Percentiles rank a stretch among this genome's conserved stretches.
phyloP scores from a whole-genome alignment of 2,888 invertebrate genomes.

The Sminthurinus aureus region DNA sequence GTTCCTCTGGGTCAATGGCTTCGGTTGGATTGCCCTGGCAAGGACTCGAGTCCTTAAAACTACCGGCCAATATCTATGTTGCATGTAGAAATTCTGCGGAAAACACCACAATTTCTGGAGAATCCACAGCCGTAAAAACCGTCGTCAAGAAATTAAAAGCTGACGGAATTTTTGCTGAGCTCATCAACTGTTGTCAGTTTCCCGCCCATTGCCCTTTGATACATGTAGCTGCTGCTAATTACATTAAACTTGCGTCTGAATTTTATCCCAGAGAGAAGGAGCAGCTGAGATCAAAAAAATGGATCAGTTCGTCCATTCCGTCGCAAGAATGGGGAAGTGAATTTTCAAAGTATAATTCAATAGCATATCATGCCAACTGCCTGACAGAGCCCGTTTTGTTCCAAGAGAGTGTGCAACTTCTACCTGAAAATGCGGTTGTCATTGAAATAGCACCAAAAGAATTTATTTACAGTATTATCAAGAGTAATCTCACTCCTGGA shows the following conservation, averaged over 20 bases:
- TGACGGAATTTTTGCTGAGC: slow-evolving; percentile 73
- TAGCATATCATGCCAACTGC: slow-evolving; percentile 13
- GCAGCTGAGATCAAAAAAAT: too few species aligned
- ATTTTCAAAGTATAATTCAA: neutral
- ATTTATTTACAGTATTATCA: slow-evolving; percentile 65
- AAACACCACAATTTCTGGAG: slow-evolving; percentile 93
- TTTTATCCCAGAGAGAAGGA: too few species aligned
- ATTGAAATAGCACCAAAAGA: too few species aligned
- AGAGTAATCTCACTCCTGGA: slow-evolving; percentile 66
- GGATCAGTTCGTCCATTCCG: too few species aligned
- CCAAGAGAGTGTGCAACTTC: slow-evolving; percentile 64
- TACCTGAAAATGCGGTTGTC: slow-evolving; percentile 68
- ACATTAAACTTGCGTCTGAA: too few species aligned
- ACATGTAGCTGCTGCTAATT: too few species aligned
- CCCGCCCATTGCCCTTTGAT: slow-evolving; percentile 60
- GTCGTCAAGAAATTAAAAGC: slow-evolving; percentile 72
- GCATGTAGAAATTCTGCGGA: slow-evolving; percentile 95
- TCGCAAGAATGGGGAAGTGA: slow-evolving; percentile 61
- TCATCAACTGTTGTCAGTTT: slow-evolving; percentile 64
- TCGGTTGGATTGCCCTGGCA: slow-evolving; percentile 65
- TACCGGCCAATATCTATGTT: slow-evolving; percentile 81
- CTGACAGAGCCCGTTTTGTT: slow-evolving; percentile 13
- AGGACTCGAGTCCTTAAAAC: slow-evolving; percentile 73
- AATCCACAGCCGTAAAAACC: too few species aligned
- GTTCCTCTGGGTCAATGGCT: slow-evolving; percentile 65